Evolutionary conservation across 1,140 invertebrate genomes (phyloP), one percentile per base, ranked within the genome.

Genomic region (Maconellicoccus hirsutus): DNA sequence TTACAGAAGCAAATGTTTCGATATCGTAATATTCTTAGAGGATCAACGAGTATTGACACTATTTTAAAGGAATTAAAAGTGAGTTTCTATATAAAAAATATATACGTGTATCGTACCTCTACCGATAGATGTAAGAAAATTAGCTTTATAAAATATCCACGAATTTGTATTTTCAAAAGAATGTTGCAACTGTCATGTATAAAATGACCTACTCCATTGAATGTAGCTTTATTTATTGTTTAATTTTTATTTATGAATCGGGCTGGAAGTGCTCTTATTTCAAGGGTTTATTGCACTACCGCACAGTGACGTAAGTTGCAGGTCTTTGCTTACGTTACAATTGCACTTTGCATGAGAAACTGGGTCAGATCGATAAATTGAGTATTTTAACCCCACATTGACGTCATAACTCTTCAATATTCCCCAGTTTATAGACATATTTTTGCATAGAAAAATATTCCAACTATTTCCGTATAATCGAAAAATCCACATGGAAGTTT

Each of bases 1-100:
- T 66, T 66, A 23, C 61, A 66, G 61, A 66, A 19, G 19, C 21
- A 25, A 4, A 66, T 66, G 61, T 66, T 66, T 16, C 22, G 25
- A 66, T 66, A 66, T 26, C 21, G 61, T 25, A 66, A 66, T 19
- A 66, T 66, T 23, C 61, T 66, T 3, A 66, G 61, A 66, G 61
- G 61, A 16, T 23, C 61, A 26, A 6, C 61, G 22, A 66, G 25
- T 23, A 23, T 66, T 16, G 61, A 66, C 3, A 25, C 16, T 8
- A 66, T 66, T 25, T 26, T 66, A 23, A 66, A 66, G 25, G 61
- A 66, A 23, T 14, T 66, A 16, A 66, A 66, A 16, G 61, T 66
- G 19, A 66, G 61, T n/a, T n/a, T n/a, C n/a, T n/a, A n/a, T n/a
- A n/a, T n/a, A n/a, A n/a, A n/a, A n/a, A n/a, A n/a, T n/a, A n/a